Percentiles rank a stretch among this genome's conserved stretches.
Evolutionary conservation across 2,113 vertebrate species (phyloP).

Genomic region (Tetraodon nigroviridis): DNA sequence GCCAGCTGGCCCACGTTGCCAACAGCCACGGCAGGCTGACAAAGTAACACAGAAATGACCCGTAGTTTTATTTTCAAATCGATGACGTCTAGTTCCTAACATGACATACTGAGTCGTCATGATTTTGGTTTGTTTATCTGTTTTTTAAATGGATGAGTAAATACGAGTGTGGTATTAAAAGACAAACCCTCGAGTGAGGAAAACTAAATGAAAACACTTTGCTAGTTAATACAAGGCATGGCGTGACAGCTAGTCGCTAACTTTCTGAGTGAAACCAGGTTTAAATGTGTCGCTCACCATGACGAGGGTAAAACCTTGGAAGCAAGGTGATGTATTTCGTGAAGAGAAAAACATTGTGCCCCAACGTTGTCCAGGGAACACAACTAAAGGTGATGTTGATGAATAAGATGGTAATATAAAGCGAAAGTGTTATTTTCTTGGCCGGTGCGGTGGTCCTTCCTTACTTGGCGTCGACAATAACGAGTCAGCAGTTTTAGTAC

Average conservation of each 20-base stretch:
- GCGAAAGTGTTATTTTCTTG: constrained; percentile 22
- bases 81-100: neutral
- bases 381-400: neutral
- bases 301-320: constrained; percentile 82
- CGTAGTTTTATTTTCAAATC: neutral
- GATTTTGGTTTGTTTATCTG: too few relatives aligned
- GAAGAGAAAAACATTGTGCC: constrained; percentile 80
- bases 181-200: neutral
- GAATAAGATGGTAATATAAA: neutral
- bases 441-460: constrained; percentile 8
- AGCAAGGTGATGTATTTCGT: constrained; percentile 48
- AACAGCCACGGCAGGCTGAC: constrained; percentile 91
- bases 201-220: neutral
- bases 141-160: neutral
- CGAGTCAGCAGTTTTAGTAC: constrained; percentile 1
- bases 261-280: neutral
- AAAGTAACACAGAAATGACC: neutral
- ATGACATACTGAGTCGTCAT: too few relatives aligned
- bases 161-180: too few relatives aligned
- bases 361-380: neutral
- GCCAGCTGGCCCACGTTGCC: constrained; percentile 95
- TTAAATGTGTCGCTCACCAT: constrained; percentile 75
- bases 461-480: constrained; percentile 15
- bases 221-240: neutral
- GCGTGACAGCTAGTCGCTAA: too few relatives aligned